Conservation (phyloP, 2,113 vertebrate genomes). For the Strix aluco region DNA sequence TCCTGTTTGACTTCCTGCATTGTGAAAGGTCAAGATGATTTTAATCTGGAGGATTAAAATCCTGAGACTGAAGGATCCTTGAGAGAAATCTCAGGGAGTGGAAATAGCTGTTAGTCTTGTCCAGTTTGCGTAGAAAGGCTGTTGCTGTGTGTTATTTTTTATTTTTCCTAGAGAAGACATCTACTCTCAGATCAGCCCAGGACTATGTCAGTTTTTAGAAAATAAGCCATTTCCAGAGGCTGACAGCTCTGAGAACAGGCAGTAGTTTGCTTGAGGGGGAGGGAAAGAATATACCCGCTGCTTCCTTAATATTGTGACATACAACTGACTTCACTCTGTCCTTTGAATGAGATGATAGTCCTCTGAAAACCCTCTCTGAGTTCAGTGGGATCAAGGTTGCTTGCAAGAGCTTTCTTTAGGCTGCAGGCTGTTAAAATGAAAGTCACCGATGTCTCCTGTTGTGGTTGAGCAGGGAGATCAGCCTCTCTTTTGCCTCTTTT, state of each 20-base stretch:
- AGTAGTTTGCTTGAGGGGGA: not conserved
- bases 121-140: not conserved
- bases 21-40: not conserved
- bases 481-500: not conserved
- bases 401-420: not conserved
- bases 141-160: not conserved
- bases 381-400: not conserved
- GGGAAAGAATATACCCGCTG: not conserved
- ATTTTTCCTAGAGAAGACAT: not conserved
- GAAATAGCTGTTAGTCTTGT: not conserved
- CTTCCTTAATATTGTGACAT: accelerated
- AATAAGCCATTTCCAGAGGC: not conserved
- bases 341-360: not conserved
- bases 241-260: not conserved
- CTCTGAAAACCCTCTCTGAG: not conserved
- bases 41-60: not conserved
- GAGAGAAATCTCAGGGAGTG: not conserved
- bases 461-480: not conserved
- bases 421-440: not conserved
- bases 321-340: not conserved
- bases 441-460: not conserved
- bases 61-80: not conserved
- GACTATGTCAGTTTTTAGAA: not conserved
- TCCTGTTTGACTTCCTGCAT: not conserved
- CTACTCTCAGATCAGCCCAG: not conserved